Evolutionary conservation across 2,888 invertebrate species (phyloP), one percentile per base, ranked within the genome.

Genomic region (Penaeus monodon): DNA sequence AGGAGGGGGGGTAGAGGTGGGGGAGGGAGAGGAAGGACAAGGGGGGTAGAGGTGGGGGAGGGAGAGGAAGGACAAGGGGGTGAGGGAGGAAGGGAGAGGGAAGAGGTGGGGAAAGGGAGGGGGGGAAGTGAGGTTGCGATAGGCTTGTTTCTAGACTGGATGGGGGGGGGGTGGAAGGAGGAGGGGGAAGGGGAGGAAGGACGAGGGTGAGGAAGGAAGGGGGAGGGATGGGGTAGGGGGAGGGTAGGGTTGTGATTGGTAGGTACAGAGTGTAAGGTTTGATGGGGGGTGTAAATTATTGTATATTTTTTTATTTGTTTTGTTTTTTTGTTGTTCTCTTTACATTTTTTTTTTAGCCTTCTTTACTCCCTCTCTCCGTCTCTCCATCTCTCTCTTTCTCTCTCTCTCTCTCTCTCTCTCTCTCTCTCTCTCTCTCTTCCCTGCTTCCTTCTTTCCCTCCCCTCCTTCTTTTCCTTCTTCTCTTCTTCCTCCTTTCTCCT

Each of bases 381-480:
- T 44, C 66, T 81, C 80, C 24, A 14, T 70, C 33, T 70, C 6
- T 24, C 27, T 20, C 14, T 66, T 14, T 66, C 66, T 66, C 66
- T 66, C 66, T 66, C 66, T 66, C 66, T 66, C 66, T 66, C 66
- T 66, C 66, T 66, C 66, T 66, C 66, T 66, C 66, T 66, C 66
- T 66, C 66, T 66, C 14, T 66, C 66, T 66, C 14, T 66, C 66
- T 66, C 66, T 24, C 70, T 17, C 14, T 27, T 14, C 7, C 22
- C 12, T 2, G n/a, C n/a, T n/a, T n/a, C n/a, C n/a, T n/a, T n/a
- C n/a, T n/a, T n/a, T n/a, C n/a, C n/a, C n/a, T n/a, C n/a, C n/a
- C n/a, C n/a, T n/a, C n/a, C n/a, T n/a, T n/a, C n/a, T n/a, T n/a
- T n/a, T n/a, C n/a, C n/a, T n/a, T n/a, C n/a, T n/a, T n/a, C n/a